phyloP scores from a whole-genome alignment of 53 echinoderm and acorn worm species.

The Paracentrotus lividus region DNA sequence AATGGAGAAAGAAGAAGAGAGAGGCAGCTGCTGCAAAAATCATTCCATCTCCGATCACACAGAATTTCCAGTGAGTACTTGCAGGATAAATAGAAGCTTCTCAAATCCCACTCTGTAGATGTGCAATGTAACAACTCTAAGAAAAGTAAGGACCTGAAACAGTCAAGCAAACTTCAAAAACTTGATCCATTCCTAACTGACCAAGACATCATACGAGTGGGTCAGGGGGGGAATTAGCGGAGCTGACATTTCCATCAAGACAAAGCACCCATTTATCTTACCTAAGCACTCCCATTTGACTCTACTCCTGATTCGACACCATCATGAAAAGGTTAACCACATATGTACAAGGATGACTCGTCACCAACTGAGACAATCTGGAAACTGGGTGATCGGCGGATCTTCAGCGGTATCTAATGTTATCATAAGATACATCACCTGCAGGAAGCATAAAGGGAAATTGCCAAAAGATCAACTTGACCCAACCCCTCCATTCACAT shows the following conservation, averaged over 20 bases:
- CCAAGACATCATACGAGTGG: too few species aligned
- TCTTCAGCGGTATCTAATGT: constrained; percentile 71
- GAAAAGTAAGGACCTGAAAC: too few species aligned
- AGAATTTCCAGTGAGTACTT: too few species aligned
- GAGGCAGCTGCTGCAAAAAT: constrained; percentile 55
- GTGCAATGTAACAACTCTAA: too few species aligned
- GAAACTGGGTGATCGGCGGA: constrained; percentile 76
- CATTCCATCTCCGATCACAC: constrained; percentile 45
- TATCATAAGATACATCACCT: constrained; percentile 64
- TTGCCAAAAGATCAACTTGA: too few species aligned
- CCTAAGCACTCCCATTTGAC: constrained; percentile 11
- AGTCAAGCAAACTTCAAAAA: too few species aligned
- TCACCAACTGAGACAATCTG: constrained; percentile 65
- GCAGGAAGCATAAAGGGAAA: too few species aligned
- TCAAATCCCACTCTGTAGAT: too few species aligned
- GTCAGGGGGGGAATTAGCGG: too few species aligned
- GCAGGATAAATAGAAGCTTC: too few species aligned
- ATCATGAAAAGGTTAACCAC: constrained; percentile 70
- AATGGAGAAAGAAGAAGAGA: constrained; percentile 40
- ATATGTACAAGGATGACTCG: constrained; percentile 75
- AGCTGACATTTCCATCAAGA: neutral
- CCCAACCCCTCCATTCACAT: too few species aligned
- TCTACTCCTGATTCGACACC: constrained; percentile 64
- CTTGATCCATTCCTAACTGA: too few species aligned
- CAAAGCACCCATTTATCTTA: neutral